A percentile compares a stretch with the other conserved stretches of the same genome.
Evolutionary conservation across 2,888 invertebrate genomes (phyloP).

Genomic region (Xestia sexstrigata): DNA sequence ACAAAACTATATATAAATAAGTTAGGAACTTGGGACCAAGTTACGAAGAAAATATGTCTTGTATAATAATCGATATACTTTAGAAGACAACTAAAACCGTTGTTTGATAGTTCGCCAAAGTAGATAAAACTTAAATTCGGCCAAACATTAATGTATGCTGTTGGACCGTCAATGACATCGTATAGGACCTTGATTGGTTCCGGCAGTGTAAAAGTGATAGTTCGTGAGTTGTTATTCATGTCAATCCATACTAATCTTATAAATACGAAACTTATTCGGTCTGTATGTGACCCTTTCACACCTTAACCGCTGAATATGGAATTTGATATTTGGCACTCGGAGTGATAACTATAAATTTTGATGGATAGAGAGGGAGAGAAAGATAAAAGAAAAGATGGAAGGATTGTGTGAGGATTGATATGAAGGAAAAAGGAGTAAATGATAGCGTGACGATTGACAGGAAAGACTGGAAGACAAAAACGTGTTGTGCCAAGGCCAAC

Average conservation of each 20-base stretch:
- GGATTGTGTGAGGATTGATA: neutral
- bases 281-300: neutral
- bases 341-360: no score
- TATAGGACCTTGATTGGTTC: slow-evolving; percentile 53
- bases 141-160: neutral
- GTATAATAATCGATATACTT: neutral
- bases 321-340: neutral
- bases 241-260: slow-evolving; percentile 11
- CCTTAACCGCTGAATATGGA: neutral
- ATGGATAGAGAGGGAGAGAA: no score
- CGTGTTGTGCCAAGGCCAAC: neutral
- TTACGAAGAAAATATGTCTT: neutral
- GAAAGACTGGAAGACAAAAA: no score
- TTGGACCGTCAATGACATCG: slow-evolving; percentile 43
- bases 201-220: slow-evolving; percentile 52
- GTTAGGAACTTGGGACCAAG: neutral
- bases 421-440: neutral
- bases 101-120: neutral
- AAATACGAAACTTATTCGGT: neutral
- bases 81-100: neutral
- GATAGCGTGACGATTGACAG: neutral
- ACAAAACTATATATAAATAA: neutral
- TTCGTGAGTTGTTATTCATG: slow-evolving; percentile 14
- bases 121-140: slow-evolving; percentile 3
- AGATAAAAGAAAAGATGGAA: neutral